These are phyloP conservation scores for Melopsittacus undulatus DNA, from an alignment of 2,797 vertebrate genomes.

Conservation along the genomic window DNA sequence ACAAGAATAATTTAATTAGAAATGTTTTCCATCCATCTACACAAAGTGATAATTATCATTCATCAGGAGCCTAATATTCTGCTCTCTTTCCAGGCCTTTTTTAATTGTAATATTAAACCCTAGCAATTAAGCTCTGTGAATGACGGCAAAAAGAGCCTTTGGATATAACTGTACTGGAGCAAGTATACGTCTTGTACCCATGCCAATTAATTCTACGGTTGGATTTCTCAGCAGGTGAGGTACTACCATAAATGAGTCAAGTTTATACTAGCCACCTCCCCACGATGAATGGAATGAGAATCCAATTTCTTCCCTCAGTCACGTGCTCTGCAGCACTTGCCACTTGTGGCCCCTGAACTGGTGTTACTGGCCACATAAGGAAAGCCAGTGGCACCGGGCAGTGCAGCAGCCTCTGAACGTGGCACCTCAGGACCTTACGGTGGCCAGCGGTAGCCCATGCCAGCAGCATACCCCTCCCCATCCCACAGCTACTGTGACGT, in stretches of 20 bases:
- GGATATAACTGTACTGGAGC: slow-evolving; percentile 6
- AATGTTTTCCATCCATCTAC: slow-evolving; percentile 7
- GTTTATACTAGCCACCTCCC: neutral
- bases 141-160: neutral
- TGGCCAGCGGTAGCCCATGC: neutral
- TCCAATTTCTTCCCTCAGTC: neutral
- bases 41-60: slow-evolving; percentile 30
- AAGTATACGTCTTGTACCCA: neutral
- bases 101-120: slow-evolving; percentile 5
- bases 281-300: neutral
- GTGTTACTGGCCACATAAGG: neutral
- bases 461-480: neutral
- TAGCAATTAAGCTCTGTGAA: slow-evolving; percentile 37
- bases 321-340: neutral
- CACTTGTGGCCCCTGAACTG: neutral
- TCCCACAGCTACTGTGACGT: accelerated
- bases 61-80: neutral
- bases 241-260: neutral
- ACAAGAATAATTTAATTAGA: slow-evolving; percentile 19
- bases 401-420: neutral
- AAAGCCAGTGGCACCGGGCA: accelerated
- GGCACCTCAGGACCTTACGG: neutral
- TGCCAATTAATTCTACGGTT: neutral
- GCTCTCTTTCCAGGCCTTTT: slow-evolving; percentile 24
- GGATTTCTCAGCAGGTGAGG: neutral